phyloP scores from a whole-genome alignment of 2,888 invertebrate genomes.

The Lasioglossum villosulum region DNA sequence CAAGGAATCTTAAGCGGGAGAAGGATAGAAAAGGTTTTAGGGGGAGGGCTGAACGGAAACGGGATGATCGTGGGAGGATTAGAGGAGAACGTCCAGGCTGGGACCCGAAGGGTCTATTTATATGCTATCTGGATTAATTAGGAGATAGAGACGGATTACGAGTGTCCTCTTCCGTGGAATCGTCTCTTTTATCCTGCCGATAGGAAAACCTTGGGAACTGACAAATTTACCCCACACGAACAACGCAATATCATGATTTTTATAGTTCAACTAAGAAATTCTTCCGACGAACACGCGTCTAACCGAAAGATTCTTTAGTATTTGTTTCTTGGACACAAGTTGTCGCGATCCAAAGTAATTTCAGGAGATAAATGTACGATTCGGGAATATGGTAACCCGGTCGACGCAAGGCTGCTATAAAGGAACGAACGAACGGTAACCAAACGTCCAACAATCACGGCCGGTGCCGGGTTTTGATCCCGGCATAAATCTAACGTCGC shows the following conservation, averaged over 20 bases:
- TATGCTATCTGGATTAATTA: constrained; percentile 75
- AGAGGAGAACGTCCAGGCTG: constrained; percentile 72
- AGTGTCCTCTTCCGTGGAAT: constrained; percentile 56
- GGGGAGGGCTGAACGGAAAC: not conserved
- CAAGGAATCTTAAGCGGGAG: constrained; percentile 49
- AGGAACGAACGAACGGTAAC: constrained; percentile 44
- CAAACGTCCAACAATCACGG: constrained; percentile 60
- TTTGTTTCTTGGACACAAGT: constrained; percentile 7
- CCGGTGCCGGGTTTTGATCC: constrained; percentile 58
- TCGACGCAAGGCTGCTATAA: constrained; percentile 19
- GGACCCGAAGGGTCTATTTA: constrained; percentile 69
- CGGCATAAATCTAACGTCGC: constrained; percentile 64
- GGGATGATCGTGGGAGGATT: constrained; percentile 69
- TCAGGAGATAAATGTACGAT: constrained; percentile 41
- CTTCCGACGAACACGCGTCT: not conserved
- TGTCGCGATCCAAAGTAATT: constrained; percentile 30
- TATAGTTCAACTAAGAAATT: not conserved
- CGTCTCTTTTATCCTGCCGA: constrained; percentile 13
- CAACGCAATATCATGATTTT: not conserved
- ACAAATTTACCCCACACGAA: not conserved
- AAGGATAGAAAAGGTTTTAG: not conserved
- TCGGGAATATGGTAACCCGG: constrained; percentile 41
- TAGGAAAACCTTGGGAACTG: not conserved
- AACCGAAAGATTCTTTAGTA: not conserved
- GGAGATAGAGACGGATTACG: constrained; percentile 62